These are phyloP conservation scores for Thaumetopoea pityocampa DNA, from an alignment of 1,140 invertebrate genomes.

Conservation along the genomic window DNA sequence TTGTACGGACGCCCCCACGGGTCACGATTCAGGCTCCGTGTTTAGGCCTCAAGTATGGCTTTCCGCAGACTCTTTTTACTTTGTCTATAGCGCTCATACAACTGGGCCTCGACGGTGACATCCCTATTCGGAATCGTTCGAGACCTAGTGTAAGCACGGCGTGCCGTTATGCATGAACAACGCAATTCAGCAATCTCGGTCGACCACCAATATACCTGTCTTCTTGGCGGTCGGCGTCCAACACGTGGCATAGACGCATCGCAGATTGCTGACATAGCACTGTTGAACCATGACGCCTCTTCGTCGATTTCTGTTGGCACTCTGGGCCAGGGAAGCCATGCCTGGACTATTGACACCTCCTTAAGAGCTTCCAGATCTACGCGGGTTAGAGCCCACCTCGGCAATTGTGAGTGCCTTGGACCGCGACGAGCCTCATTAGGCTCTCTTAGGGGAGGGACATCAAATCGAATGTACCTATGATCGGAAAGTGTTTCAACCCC, in stretches of 20 bases:
- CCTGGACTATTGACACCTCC: conserved; percentile 4
- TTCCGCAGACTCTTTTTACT: neutral
- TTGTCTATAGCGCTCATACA: neutral
- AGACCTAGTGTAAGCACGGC: conserved; percentile 3
- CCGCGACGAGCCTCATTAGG: neutral
- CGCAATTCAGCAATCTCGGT: conserved; percentile 9
- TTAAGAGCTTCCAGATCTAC: conserved; percentile 2
- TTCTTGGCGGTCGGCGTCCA: neutral
- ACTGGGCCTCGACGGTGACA: neutral
- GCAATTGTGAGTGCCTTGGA: neutral
- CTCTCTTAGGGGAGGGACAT: neutral
- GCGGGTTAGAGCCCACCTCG: conserved; percentile 11
- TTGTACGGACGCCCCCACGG: conserved; percentile 10
- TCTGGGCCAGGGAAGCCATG: neutral
- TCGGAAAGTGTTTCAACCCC: no score
- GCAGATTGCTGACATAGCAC: conserved; percentile 7
- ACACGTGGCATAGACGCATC: conserved; percentile 15
- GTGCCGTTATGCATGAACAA: neutral
- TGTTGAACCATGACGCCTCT: conserved; percentile 1
- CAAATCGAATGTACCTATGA: conserved; percentile 59
- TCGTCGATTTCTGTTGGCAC: conserved; percentile 74
- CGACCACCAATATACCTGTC: conserved; percentile 17
- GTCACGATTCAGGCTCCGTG: neutral
- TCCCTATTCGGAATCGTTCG: neutral
- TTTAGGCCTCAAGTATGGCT: neutral